Conservation (phyloP, 1,140 invertebrate species). For the Ylistrum balloti region DNA sequence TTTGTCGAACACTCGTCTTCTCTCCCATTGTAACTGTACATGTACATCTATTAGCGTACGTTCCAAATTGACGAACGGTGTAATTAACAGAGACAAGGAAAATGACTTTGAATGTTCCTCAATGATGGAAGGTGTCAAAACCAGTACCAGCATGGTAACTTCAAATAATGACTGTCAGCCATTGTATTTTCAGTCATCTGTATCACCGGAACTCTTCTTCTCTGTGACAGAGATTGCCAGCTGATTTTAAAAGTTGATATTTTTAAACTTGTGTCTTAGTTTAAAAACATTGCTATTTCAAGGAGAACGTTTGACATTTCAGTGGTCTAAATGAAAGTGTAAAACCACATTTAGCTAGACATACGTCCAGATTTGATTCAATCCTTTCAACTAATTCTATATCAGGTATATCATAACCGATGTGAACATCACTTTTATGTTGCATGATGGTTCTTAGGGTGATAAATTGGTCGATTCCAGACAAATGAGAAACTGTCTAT, state of each 20-base stretch:
- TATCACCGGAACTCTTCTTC: not conserved
- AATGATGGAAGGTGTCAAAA: not conserved
- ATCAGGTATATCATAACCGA: no score
- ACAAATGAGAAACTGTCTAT: no score
- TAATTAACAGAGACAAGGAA: constrained; percentile 22
- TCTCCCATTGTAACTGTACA: constrained; percentile 31
- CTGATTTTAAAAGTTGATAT: not conserved
- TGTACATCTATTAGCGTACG: constrained; percentile 18
- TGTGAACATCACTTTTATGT: no score
- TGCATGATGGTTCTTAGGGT: no score
- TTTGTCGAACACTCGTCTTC: not conserved
- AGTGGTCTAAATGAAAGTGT: no score
- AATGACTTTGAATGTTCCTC: constrained; percentile 27
- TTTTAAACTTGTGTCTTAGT: not conserved
- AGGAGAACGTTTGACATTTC: not conserved
- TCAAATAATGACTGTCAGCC: constrained; percentile 32
- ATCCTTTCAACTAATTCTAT: no score
- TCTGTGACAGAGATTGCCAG: not conserved
- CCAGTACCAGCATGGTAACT: not conserved
- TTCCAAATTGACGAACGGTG: constrained; percentile 6
- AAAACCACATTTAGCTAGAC: no score
- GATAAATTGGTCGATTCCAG: no score
- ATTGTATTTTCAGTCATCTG: not conserved
- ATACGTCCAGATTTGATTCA: no score
- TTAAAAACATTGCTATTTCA: not conserved